Evolutionary conservation across 2,113 vertebrate species (phyloP).

Genomic region (Peromyscus californicus): DNA sequence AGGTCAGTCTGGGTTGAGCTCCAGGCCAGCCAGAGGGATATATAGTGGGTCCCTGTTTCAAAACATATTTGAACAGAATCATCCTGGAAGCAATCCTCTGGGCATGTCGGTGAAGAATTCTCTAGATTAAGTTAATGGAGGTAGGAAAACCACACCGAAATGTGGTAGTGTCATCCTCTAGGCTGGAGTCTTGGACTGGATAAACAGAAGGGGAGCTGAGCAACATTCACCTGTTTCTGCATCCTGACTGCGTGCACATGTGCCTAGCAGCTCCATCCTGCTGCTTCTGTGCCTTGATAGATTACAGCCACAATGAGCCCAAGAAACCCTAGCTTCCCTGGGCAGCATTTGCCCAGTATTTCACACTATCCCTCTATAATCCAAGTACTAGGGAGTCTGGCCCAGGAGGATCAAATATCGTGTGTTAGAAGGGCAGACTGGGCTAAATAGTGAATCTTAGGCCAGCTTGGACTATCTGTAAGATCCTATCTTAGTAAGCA

Average conservation of each 20-base stretch:
- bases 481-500: background rate
- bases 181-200: background rate
- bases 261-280: background rate
- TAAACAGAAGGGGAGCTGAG: background rate
- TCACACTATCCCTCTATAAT: background rate
- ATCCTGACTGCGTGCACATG: background rate
- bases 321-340: background rate
- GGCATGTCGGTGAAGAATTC: background rate
- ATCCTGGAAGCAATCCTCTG: background rate
- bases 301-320: background rate
- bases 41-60: background rate
- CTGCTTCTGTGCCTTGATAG: background rate
- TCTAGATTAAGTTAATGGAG: background rate
- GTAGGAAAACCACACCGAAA: background rate
- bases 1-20: background rate
- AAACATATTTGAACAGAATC: background rate
- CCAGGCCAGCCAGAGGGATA: background rate
- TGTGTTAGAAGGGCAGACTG: background rate
- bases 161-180: background rate
- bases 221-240: background rate
- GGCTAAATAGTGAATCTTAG: background rate
- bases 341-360: background rate
- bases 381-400: background rate
- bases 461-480: background rate
- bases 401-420: background rate